Base-by-base conservation (phyloP, 2,797 vertebrate genomes). In the Danio kyathit region DNA sequence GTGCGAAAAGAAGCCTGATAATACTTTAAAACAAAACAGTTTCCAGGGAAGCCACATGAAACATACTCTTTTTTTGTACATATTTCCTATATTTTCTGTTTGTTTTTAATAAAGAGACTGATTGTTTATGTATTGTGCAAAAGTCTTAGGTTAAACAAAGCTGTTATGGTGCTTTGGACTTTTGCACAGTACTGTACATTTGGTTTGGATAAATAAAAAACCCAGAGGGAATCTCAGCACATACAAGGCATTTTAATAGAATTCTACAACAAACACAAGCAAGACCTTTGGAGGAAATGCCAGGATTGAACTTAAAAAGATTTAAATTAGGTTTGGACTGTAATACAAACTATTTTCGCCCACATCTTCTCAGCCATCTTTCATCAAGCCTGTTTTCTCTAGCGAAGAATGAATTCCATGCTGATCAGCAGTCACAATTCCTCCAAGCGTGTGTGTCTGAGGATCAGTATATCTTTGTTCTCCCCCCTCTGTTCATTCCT, bases 391-490 rank as follows among this genome's bases (percentile, higher is more conserved):
- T 41, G 51, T 16, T 80, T 76, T 71, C 57, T 60, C 69, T 63
- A 80, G 76, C 59, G 19, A 77, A 56, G 17, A 75, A 72, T 60
- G 14, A 83, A 84, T 85, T 85, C 83, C 71, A 82, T 76, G 65
- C 76, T 84, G 82, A 86, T 84, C 84, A 86, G 74, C 74, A 29
- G 82, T 57, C 78, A 63, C 54, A 46, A 43, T 21, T 66, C 60
- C 79, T 57, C 17, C 51, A 40, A 74, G 73, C 63, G 19, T 72
- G 79, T 79, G 29, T 29, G 29, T 29, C 29, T 82, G 56, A 84
- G 80, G 79, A 80, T 74, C 64, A 82, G 80, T 49, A 64, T 63
- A 67, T 85, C 65, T 78, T 78, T 57, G 74, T 70, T 82, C 56
- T 41, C 48, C 76, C 44, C 51, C 14, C 11, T 74, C 57, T 49